Percentiles rank a stretch among this genome's conserved stretches.
phyloP scores from a whole-genome alignment of 2,888 invertebrate genomes.

The Itoplectis maculator region DNA sequence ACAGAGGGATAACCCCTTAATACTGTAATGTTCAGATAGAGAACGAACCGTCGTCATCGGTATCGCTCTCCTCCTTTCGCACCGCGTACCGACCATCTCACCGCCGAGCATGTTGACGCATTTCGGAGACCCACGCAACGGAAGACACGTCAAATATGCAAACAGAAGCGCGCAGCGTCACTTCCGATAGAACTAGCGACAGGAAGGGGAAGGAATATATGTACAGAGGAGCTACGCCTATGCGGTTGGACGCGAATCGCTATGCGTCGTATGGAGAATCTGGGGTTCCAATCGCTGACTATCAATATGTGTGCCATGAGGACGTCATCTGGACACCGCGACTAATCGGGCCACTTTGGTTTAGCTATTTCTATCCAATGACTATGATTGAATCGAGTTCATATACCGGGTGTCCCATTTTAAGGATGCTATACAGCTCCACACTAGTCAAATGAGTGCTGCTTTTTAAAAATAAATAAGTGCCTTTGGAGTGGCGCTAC shows the following conservation, averaged over 20 bases:
- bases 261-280: background rate
- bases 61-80: background rate
- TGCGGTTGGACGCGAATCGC: conserved; percentile 6
- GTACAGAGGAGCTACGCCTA: conserved; percentile 54
- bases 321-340: background rate
- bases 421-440: no score
- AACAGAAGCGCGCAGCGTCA: conserved; percentile 62
- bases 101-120: conserved; percentile 70
- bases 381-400: no score
- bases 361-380: no score
- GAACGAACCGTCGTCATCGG: background rate
- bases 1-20: no score
- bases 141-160: conserved; percentile 69
- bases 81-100: background rate
- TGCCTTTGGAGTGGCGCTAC: no score
- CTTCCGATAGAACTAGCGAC: conserved; percentile 44
- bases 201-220: background rate
- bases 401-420: no score
- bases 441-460: no score
- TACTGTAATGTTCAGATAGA: conserved; percentile 6
- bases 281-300: background rate
- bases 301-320: background rate
- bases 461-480: no score
- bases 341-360: background rate
- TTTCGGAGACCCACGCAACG: conserved; percentile 54